Evolutionary conservation across 2,113 vertebrate species (phyloP).

Genomic region (Felis chaus): DNA sequence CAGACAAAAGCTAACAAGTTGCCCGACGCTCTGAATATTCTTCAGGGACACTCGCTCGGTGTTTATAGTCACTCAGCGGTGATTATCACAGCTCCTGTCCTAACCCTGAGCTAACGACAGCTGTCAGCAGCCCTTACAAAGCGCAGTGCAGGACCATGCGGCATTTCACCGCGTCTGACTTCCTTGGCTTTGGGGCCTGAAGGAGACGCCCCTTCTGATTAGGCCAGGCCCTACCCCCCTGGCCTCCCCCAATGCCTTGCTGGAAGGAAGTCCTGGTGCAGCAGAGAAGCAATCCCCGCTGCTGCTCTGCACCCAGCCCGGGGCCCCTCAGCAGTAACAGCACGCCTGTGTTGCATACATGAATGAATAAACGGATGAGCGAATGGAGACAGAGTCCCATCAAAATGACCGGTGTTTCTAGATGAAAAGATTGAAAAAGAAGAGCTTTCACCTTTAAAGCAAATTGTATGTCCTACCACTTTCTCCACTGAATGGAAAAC

Average conservation of each 20-base stretch:
- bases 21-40: neutral
- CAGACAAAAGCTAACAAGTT: slow-evolving; percentile 61
- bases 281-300: no score
- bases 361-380: neutral
- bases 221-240: fast-evolving
- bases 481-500: neutral
- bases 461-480: neutral
- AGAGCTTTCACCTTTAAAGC: neutral
- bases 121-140: slow-evolving; percentile 59
- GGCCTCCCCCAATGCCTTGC: neutral
- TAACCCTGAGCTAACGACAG: slow-evolving; percentile 42
- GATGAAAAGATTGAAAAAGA: neutral
- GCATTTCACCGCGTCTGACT: neutral
- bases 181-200: neutral
- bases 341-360: neutral
- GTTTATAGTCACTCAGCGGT: slow-evolving; percentile 55
- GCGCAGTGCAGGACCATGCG: fast-evolving
- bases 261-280: neutral
- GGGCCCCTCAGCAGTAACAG: neutral
- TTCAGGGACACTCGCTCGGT: neutral
- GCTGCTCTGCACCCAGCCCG: neutral
- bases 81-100: slow-evolving; percentile 47
- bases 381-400: neutral
- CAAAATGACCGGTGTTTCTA: neutral
- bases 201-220: neutral